A percentile compares a stretch with the other conserved stretches of the same genome.
phyloP scores from a whole-genome alignment of 1,140 invertebrate species.

The Meloidogyne floridensis region DNA sequence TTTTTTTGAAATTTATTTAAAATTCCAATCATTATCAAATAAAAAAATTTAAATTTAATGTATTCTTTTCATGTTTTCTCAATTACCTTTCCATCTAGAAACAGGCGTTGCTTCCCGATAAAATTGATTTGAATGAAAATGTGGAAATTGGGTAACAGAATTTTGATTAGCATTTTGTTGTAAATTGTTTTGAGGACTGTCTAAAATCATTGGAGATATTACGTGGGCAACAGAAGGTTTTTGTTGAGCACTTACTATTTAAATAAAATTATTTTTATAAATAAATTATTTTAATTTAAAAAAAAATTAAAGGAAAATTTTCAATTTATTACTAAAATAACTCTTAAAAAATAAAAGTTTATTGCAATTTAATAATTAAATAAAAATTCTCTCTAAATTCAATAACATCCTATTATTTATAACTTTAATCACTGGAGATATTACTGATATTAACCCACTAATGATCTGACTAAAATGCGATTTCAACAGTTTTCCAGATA shows the following conservation, averaged over 20 bases:
- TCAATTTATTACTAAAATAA: too few species aligned
- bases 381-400: too few species aligned
- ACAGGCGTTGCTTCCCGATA: background rate
- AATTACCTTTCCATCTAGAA: background rate
- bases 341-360: too few species aligned
- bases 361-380: too few species aligned
- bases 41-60: background rate
- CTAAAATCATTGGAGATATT: constrained; percentile 4
- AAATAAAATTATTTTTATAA: background rate
- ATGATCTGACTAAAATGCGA: too few species aligned
- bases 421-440: too few species aligned
- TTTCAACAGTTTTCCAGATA: too few species aligned
- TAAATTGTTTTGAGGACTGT: constrained; percentile 4
- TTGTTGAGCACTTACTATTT: background rate
- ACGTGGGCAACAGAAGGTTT: background rate
- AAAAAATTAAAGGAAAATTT: too few species aligned
- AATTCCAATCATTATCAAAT: background rate
- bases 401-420: too few species aligned
- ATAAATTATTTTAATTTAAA: too few species aligned
- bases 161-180: background rate
- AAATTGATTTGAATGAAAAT: constrained; percentile 3
- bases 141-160: background rate
- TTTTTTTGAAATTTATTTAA: too few species aligned
- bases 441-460: too few species aligned
- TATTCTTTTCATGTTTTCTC: background rate